Percentiles rank a stretch among this genome's conserved stretches.
phyloP scores from a whole-genome alignment of 1,140 invertebrate species.

The Ladona fulva region DNA sequence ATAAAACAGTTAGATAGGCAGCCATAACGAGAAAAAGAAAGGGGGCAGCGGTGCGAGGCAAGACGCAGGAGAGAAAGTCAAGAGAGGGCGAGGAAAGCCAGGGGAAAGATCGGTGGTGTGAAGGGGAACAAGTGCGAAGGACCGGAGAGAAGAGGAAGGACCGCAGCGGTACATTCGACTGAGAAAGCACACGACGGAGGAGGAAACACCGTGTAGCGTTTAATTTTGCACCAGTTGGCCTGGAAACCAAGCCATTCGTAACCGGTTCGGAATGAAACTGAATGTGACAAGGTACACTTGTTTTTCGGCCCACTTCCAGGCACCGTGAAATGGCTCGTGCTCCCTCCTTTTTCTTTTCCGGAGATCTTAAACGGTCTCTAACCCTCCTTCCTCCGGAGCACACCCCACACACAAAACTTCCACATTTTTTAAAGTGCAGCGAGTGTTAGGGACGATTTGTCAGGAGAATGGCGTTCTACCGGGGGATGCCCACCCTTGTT shows the following conservation, averaged over 20 bases:
- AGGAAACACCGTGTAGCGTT: neutral
- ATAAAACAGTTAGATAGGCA: neutral
- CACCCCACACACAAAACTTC: too few relatives aligned
- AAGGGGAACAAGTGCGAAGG: neutral
- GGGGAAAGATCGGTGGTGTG: neutral
- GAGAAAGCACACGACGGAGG: neutral
- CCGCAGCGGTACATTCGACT: neutral
- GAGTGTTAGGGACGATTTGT: too few relatives aligned
- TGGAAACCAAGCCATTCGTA: neutral
- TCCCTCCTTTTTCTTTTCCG: neutral
- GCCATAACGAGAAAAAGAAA: neutral
- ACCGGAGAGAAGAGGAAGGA: neutral
- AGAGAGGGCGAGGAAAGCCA: neutral
- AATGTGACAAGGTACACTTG: slow-evolving; percentile 5
- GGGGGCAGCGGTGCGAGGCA: neutral
- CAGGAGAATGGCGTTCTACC: too few relatives aligned
- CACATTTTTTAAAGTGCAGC: too few relatives aligned
- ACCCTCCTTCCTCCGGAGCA: too few relatives aligned
- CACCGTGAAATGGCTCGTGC: neutral
- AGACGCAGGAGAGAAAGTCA: neutral
- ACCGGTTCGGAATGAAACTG: slow-evolving; percentile 8
- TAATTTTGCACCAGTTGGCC: slow-evolving; percentile 4
- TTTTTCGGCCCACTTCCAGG: neutral
- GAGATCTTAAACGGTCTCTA: too few relatives aligned
- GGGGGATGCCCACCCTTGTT: too few relatives aligned